A percentile compares a stretch with the other conserved stretches of the same genome.
Evolutionary conservation across 2,113 vertebrate species (phyloP).

Genomic region (Amazona guildingii): DNA sequence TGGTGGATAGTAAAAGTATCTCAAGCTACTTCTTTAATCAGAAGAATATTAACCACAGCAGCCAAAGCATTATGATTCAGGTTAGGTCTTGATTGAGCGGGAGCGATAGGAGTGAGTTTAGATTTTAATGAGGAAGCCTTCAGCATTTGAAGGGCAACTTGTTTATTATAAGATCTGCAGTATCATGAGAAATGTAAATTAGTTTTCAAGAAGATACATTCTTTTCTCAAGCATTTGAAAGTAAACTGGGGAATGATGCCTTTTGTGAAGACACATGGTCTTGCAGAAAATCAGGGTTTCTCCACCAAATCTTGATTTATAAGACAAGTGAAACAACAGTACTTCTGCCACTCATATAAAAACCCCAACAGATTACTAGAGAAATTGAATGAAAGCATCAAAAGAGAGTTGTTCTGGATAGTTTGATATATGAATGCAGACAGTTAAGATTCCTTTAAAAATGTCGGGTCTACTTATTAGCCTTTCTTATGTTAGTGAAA

Average conservation of each 20-base stretch:
- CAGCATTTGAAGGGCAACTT: not conserved
- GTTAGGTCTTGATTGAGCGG: not conserved
- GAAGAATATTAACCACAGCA: not conserved
- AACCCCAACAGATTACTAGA: not conserved
- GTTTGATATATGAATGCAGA: not conserved
- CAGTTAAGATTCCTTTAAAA: not conserved
- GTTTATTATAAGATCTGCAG: not conserved
- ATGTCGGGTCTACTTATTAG: not conserved
- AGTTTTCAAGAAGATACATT: not conserved
- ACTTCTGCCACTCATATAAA: accelerated
- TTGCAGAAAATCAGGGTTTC: not conserved
- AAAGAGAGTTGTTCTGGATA: not conserved
- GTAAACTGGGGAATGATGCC: not conserved
- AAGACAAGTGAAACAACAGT: not conserved
- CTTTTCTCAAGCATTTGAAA: not conserved
- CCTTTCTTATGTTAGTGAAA: not conserved
- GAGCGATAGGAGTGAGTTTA: not conserved
- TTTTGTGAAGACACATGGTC: not conserved
- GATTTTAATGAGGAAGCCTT: not conserved
- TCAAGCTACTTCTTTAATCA: not conserved
- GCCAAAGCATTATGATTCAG: not conserved
- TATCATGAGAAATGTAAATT: not conserved
- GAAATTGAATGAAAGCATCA: not conserved
- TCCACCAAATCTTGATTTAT: not conserved
- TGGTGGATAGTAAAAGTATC: not conserved